Percentiles rank a stretch among this genome's conserved stretches.
Evolutionary conservation across 2,113 vertebrate species (phyloP).

Genomic region (Vanacampus margaritifer): DNA sequence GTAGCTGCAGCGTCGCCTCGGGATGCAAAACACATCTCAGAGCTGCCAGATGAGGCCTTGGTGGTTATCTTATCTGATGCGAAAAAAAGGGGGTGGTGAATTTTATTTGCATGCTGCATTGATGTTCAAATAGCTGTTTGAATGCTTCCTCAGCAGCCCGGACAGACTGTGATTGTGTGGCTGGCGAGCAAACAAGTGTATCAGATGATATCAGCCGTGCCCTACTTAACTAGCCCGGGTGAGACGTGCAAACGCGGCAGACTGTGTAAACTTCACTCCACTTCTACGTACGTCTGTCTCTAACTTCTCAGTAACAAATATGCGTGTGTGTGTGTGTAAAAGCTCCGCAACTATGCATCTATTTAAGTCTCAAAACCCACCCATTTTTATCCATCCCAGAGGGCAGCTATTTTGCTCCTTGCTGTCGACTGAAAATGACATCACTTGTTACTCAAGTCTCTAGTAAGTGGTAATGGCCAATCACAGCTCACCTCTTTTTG

Average conservation of each 20-base stretch:
- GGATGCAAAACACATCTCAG: constrained; percentile 58
- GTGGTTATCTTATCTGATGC: constrained; percentile 67
- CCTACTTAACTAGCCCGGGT: constrained; percentile 60
- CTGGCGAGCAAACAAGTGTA: constrained; percentile 68
- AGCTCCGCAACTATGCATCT: constrained; percentile 22
- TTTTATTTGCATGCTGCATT: constrained; percentile 71
- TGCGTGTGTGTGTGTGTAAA: constrained; percentile 1
- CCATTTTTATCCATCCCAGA: too few relatives aligned
- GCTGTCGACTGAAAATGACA: too few relatives aligned
- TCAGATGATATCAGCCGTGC: constrained; percentile 69
- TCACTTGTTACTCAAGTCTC: too few relatives aligned
- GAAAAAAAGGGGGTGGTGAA: constrained; percentile 55
- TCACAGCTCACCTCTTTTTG: too few relatives aligned
- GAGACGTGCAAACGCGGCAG: constrained; percentile 23
- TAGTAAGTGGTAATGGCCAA: too few relatives aligned
- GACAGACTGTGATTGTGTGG: constrained; percentile 55
- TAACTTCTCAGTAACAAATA: constrained; percentile 20
- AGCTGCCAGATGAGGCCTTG: constrained; percentile 41
- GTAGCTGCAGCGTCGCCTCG: constrained; percentile 50
- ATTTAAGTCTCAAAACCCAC: too few relatives aligned
- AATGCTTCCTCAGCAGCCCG: constrained; percentile 60
- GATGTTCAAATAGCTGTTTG: constrained; percentile 68
- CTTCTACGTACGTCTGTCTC: constrained; percentile 37
- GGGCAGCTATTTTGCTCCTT: too few relatives aligned
- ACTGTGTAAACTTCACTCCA: constrained; percentile 44